Base-by-base conservation (phyloP, 2,888 invertebrate species). In the Diaperis boleti region DNA sequence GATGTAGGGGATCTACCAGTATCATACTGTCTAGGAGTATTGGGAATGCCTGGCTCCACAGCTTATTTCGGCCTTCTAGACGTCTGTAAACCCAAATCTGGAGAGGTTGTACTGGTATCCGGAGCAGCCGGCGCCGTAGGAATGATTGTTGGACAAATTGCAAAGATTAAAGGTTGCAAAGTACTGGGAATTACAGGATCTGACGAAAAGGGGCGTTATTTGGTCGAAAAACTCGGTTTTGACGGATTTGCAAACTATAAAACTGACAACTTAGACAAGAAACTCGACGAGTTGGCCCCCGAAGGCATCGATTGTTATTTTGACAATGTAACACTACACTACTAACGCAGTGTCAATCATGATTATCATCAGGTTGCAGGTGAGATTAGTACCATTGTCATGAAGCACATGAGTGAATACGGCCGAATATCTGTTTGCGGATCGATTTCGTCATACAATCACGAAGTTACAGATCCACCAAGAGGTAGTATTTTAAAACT, bases 61-160 rank as follows among this genome's bases (percentile, higher is more conserved):
- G 90, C 91, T 0, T 89, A 89, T 73, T 91, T 91, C 79, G 92
- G 92, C 0, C 81, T 92, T n/a, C 78, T 87, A 65, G 89, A 91
- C 67, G 82, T 90, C 62, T 91, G 90, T 67, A 79, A 86, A 62
- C 90, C 91, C 1, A 88, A 89, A 79, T 70, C 83, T 4, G 91
- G 89, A 4, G 91, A 92, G 78, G 88, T 88, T 0, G 84, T 92
- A 10, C 88, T 89, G 1, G 86, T 92, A 1, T 88, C 86, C 22
- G 88, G 88, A 2, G 92, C 92, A 8, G 92, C 90, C 17, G 92
- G 92, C 10, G 92, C 91, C 22, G 91, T 92, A 7, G 92, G 92
- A 2, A 88, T 86, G 55, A 85, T 89, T 44, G 92, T 91, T 17
- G 92, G 92, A 1, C 92, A 92, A 82, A 89, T 92, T 64, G 92